A percentile compares a stretch with the other conserved stretches of the same genome.
Conservation (phyloP, 1,140 invertebrate species). For the Bombus pascuorum region DNA sequence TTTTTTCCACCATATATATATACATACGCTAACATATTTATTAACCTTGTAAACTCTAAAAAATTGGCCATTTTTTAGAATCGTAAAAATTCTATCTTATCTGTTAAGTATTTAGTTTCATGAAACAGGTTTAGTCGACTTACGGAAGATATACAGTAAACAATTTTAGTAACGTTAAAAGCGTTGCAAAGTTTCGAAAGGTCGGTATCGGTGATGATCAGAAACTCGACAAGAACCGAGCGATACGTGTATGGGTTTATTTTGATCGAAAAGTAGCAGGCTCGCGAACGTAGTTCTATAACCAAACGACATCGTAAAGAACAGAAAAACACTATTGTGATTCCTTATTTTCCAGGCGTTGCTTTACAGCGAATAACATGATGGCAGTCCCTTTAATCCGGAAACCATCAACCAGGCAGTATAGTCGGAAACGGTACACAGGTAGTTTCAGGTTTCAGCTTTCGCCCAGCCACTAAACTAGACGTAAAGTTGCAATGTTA, state of each 20-base stretch:
- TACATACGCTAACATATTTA: no score
- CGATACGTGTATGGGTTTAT: not conserved
- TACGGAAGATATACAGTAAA: no score
- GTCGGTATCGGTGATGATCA: no score
- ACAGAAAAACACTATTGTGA: not conserved
- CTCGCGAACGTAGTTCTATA: not conserved
- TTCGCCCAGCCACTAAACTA: constrained; percentile 54
- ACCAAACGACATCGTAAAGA: not conserved
- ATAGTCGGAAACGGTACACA: constrained; percentile 28
- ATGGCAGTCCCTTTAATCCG: constrained; percentile 33
- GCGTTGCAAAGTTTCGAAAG: not conserved
- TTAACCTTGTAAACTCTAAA: no score
- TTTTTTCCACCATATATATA: no score
- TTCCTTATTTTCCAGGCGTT: constrained; percentile 11
- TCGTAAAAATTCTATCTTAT: no score
- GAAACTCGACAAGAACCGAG: not conserved
- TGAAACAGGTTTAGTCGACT: no score
- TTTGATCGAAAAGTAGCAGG: not conserved
- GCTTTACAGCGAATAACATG: constrained; percentile 22
- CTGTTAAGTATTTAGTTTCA: no score
- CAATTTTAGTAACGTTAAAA: no score
- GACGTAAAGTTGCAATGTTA: constrained; percentile 48
- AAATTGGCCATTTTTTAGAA: no score
- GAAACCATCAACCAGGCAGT: constrained; percentile 30
- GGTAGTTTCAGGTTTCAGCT: constrained; percentile 46